phyloP scores from a whole-genome alignment of 2,888 invertebrate species.

The Euzetes globulus region DNA sequence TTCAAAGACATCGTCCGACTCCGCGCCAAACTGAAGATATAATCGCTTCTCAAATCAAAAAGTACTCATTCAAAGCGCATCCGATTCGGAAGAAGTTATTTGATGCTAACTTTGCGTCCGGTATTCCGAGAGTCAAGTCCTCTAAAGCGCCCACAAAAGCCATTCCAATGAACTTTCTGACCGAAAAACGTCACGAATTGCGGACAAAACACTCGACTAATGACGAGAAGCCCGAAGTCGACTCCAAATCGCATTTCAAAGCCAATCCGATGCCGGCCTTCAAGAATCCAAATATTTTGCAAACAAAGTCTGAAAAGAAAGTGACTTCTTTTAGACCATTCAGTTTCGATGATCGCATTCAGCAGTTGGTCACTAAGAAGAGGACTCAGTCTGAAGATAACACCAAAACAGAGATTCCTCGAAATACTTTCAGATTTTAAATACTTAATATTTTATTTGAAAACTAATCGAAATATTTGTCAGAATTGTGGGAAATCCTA shows the following conservation, averaged over 20 bases:
- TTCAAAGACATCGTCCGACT: neutral
- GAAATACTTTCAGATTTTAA: neutral
- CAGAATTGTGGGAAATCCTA: too few relatives aligned
- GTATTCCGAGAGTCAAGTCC: constrained; percentile 12
- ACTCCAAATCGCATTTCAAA: neutral
- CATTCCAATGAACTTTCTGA: neutral
- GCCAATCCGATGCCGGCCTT: constrained; percentile 18
- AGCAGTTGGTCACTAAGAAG: neutral
- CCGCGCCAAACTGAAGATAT: neutral
- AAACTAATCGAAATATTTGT: neutral
- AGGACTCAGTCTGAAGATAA: neutral
- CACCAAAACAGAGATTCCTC: neutral
- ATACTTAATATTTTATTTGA: too few relatives aligned
- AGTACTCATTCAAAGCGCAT: constrained; percentile 15
- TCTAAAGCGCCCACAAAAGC: constrained; percentile 11
- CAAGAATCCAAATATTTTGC: too few relatives aligned
- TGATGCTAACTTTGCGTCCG: neutral
- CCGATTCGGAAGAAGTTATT: constrained; percentile 20
- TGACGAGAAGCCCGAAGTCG: neutral
- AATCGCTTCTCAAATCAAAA: neutral
- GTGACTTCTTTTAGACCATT: constrained; percentile 1
- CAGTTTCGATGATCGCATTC: constrained; percentile 15
- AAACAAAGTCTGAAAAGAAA: neutral
- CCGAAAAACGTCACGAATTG: neutral
- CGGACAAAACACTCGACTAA: neutral